These are phyloP conservation scores for Cyprinella venusta DNA, from an alignment of 2,797 vertebrate genomes.

Conservation along the genomic window DNA sequence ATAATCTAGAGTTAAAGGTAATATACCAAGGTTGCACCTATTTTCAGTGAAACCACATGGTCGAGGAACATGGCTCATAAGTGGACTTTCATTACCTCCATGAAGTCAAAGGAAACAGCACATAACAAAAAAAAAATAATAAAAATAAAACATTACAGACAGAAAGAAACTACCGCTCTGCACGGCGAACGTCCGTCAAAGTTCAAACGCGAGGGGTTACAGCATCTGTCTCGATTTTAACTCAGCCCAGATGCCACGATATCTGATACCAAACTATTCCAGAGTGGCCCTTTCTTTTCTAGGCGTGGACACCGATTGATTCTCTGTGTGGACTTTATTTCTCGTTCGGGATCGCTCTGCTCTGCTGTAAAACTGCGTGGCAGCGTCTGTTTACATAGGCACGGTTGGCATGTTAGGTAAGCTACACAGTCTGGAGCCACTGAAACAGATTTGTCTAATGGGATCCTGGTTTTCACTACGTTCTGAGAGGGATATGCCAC, in stretches of 20 bases:
- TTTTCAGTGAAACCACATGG: conserved; percentile 72
- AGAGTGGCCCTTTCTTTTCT: conserved; percentile 33
- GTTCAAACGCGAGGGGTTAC: conserved; percentile 49
- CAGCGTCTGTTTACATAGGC: conserved; percentile 80
- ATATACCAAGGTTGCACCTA: conserved; percentile 74
- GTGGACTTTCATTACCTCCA: conserved; percentile 78
- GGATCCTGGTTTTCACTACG: conserved; percentile 52
- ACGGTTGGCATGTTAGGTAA: conserved; percentile 83
- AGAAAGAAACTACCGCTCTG: conserved; percentile 64
- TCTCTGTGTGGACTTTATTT: conserved; percentile 30
- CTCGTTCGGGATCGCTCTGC: conserved; percentile 63
- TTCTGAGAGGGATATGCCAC: conserved; percentile 60
- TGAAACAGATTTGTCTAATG: conserved; percentile 72
- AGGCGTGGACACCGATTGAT: conserved; percentile 31
- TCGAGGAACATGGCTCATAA: conserved; percentile 80
- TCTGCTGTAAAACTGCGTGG: conserved; percentile 70
- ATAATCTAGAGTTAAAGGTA: conserved; percentile 76
- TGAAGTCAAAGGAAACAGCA: conserved; percentile 79
- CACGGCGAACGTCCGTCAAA: conserved; percentile 62
- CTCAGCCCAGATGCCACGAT: conserved; percentile 42
- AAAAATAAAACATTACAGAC: conserved; percentile 69
- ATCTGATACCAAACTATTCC: conserved; percentile 41
- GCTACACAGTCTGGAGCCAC: conserved; percentile 78
- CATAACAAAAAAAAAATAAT: conserved; percentile 72
- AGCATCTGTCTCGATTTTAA: conserved; percentile 37